Evolutionary conservation across 2,797 vertebrate genomes (phyloP).

Genomic region (Enteromius mattozi): DNA sequence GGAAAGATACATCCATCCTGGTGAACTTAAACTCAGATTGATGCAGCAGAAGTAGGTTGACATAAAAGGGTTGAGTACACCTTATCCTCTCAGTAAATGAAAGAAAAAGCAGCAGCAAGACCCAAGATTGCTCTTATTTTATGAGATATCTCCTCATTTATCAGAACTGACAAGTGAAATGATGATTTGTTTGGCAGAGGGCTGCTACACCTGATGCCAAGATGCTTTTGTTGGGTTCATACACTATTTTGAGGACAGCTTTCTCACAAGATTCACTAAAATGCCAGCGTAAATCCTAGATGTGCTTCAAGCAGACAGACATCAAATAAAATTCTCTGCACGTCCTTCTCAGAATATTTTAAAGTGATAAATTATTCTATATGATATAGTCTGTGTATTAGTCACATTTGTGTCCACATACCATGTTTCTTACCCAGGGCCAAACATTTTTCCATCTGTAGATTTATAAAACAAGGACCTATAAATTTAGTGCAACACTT

Average conservation of each 20-base stretch:
- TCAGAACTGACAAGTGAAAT: slow-evolving; percentile 59
- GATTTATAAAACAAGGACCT: slow-evolving; percentile 24
- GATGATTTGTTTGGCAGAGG: slow-evolving; percentile 56
- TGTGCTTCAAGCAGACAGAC: slow-evolving; percentile 6
- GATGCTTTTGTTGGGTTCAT: slow-evolving; percentile 23
- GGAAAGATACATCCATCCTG: slow-evolving; percentile 51
- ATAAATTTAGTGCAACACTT: slow-evolving; percentile 22
- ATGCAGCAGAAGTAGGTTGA: slow-evolving; percentile 53
- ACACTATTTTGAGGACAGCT: slow-evolving; percentile 14
- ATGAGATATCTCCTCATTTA: slow-evolving; percentile 53
- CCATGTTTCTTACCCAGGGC: slow-evolving; percentile 18
- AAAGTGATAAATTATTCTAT: slow-evolving; percentile 43
- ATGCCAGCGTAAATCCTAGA: not conserved
- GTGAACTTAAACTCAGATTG: slow-evolving; percentile 58
- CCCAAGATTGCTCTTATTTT: slow-evolving; percentile 48
- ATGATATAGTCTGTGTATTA: slow-evolving; percentile 21
- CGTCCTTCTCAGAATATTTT: slow-evolving; percentile 28
- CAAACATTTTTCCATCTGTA: slow-evolving; percentile 19
- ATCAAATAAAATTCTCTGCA: slow-evolving; percentile 15
- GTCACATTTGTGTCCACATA: slow-evolving; percentile 12
- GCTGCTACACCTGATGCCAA: slow-evolving; percentile 48
- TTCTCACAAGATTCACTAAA: slow-evolving; percentile 1
- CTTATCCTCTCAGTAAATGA: slow-evolving; percentile 49
- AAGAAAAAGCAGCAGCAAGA: slow-evolving; percentile 50
- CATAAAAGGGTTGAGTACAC: slow-evolving; percentile 52